These are phyloP conservation scores for Eulemur albifrons DNA, from an alignment of 2,797 vertebrate species.

Conservation along the genomic window DNA sequence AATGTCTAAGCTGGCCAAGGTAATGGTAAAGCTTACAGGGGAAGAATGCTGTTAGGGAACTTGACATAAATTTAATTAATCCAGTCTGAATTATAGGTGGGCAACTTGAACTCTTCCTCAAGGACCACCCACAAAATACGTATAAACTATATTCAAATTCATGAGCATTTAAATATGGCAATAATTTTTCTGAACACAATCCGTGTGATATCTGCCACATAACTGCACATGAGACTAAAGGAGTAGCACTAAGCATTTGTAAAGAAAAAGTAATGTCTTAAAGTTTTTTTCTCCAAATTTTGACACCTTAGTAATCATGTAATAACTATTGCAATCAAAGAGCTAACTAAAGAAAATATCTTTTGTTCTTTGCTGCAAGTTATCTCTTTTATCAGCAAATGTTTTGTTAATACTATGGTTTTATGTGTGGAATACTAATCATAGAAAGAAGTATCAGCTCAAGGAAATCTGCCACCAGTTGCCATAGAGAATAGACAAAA, in stretches of 20 bases:
- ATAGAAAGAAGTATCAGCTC: slow-evolving; percentile 43
- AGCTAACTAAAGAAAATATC: not conserved
- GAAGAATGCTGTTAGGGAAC: not conserved
- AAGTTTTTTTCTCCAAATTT: not conserved
- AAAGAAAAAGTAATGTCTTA: not conserved
- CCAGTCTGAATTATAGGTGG: not conserved
- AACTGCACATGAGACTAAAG: not conserved
- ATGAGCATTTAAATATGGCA: not conserved
- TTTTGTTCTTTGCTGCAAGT: not conserved
- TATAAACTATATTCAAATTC: not conserved
- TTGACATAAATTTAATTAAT: slow-evolving; percentile 6
- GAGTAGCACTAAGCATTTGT: not conserved
- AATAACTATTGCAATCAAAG: not conserved
- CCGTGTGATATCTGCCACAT: not conserved
- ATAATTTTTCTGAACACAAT: not conserved
- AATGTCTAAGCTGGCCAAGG: not conserved
- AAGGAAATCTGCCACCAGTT: slow-evolving; percentile 59
- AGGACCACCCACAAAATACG: not conserved
- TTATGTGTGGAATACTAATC: not conserved
- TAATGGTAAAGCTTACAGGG: not conserved
- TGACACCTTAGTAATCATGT: not conserved
- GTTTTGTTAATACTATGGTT: not conserved
- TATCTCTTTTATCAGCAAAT: slow-evolving; percentile 13
- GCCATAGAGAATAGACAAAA: slow-evolving; percentile 58
- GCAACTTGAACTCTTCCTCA: slow-evolving; percentile 10